Percentiles rank a stretch among this genome's conserved stretches.
These are phyloP conservation scores for Furnarius figulus DNA, from an alignment of 2,113 vertebrate genomes.

Conservation along the genomic window DNA sequence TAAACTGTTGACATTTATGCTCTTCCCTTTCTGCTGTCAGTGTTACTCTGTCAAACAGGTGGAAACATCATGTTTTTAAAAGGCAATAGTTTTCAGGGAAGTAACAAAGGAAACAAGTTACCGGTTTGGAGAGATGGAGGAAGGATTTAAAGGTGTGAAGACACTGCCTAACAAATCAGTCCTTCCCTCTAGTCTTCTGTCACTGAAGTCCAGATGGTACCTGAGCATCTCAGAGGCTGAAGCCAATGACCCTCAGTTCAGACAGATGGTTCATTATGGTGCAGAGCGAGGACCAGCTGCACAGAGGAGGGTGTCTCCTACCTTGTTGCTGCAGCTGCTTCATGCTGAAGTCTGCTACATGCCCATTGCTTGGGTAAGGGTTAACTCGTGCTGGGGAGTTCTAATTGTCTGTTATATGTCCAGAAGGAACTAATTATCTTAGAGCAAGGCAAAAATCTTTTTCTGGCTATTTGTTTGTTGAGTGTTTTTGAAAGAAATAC, in stretches of 20 bases:
- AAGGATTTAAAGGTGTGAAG: neutral
- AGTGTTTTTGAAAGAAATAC: neutral
- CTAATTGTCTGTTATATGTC: conserved; percentile 14
- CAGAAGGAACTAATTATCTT: neutral
- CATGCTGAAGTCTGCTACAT: neutral
- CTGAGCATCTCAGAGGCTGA: neutral
- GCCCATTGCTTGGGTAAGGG: neutral
- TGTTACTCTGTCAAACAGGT: neutral
- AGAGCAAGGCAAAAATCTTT: neutral
- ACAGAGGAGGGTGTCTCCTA: neutral
- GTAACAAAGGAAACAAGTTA: neutral
- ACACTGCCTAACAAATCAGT: neutral
- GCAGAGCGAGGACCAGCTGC: neutral
- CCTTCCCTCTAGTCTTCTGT: neutral
- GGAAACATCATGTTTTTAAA: neutral
- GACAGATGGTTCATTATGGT: neutral
- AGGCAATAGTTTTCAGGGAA: neutral
- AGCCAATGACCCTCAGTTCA: neutral
- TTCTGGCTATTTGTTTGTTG: neutral
- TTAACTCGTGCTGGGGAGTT: neutral
- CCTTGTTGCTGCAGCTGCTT: neutral
- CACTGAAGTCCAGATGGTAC: neutral
- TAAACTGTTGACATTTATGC: neutral
- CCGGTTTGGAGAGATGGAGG: neutral
- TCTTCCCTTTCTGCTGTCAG: neutral